Conservation (phyloP, 2,888 invertebrate genomes). For the Slavum lentiscoides region DNA sequence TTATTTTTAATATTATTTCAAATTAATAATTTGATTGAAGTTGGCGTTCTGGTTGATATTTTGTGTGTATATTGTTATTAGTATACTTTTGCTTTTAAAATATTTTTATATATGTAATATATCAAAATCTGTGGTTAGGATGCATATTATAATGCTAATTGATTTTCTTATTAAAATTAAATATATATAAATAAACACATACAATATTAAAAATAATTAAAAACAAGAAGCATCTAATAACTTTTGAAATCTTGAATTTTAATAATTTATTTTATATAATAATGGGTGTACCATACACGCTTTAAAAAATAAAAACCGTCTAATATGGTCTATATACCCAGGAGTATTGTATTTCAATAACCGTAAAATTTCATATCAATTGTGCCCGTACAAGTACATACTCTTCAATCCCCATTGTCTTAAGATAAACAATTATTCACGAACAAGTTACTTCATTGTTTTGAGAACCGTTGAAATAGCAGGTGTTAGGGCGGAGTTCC, state of each 20-base stretch:
- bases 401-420: constrained; percentile 35
- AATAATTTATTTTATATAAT: not conserved
- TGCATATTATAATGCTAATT: too few species aligned
- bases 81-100: too few species aligned
- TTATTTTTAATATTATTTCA: too few species aligned
- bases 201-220: too few species aligned
- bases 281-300: too few species aligned
- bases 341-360: constrained; percentile 38
- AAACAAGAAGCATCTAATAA: not conserved
- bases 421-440: constrained; percentile 39
- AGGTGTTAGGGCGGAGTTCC: constrained; percentile 43
- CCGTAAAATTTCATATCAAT: not conserved
- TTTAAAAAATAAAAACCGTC: not conserved
- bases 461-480: constrained; percentile 45
- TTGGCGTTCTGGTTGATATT: too few species aligned
- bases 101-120: too few species aligned
- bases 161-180: not conserved
- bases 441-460: constrained; percentile 43
- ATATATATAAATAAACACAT: too few species aligned
- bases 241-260: not conserved
- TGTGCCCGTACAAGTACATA: constrained; percentile 2
- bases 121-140: too few species aligned
- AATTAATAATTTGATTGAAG: too few species aligned
- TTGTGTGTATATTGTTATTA: too few species aligned
- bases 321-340: constrained; percentile 12